phyloP scores from a whole-genome alignment of 2,113 vertebrate species.

The Octodon degus region DNA sequence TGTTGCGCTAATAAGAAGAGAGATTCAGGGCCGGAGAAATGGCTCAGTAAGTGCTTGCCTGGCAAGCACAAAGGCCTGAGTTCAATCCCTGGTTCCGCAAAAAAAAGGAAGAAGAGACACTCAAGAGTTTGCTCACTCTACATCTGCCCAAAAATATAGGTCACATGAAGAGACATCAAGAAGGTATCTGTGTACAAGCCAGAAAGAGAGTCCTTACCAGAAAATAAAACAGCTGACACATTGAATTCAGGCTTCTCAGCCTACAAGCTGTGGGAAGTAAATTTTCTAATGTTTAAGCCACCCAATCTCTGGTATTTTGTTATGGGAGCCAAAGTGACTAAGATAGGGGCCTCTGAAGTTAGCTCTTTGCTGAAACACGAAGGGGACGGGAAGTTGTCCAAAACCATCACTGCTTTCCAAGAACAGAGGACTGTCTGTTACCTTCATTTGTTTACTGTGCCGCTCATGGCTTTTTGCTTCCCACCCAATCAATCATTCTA shows the following conservation, averaged over 20 bases:
- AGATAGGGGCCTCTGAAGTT: neutral
- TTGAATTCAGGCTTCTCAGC: slow-evolving; percentile 3
- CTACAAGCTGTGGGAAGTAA: neutral
- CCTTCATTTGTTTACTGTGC: neutral
- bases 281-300: neutral
- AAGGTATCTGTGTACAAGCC: neutral
- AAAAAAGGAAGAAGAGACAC: neutral
- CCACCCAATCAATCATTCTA: slow-evolving; percentile 3
- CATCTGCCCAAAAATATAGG: neutral
- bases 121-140: neutral
- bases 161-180: neutral
- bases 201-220: neutral
- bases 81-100: too few relatives aligned
- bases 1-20: neutral
- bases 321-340: neutral
- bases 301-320: neutral
- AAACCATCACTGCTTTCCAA: neutral
- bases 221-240: neutral
- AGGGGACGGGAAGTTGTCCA: neutral
- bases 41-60: too few relatives aligned
- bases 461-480: neutral
- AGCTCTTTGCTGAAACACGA: neutral
- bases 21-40: neutral
- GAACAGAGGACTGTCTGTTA: neutral
- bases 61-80: too few relatives aligned